Conservation (phyloP, 1,140 invertebrate species). For the Apis mellifera region DNA sequence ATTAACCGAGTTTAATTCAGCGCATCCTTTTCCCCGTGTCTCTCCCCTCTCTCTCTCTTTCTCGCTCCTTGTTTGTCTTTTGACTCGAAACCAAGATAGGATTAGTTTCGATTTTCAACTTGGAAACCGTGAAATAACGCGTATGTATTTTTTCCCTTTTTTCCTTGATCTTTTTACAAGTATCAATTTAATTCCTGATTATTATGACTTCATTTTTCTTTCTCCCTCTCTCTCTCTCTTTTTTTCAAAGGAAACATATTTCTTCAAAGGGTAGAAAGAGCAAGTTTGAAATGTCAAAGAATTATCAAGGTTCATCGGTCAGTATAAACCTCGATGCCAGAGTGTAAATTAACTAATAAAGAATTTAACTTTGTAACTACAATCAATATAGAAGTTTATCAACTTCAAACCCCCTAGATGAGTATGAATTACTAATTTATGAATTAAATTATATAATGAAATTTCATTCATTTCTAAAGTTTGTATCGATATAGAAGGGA, state of each 20-base stretch:
- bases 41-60: not conserved
- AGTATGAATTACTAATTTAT: no score
- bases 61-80: not conserved
- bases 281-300: not conserved
- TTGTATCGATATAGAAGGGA: no score
- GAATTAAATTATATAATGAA: no score
- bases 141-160: no score
- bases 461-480: no score
- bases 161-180: not conserved
- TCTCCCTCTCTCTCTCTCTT: not conserved
- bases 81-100: no score
- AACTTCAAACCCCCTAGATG: no score
- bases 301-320: not conserved
- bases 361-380: not conserved
- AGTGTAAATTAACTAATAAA: not conserved
- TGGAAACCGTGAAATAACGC: not conserved
- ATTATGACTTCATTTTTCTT: not conserved
- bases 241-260: not conserved
- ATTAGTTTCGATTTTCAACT: not conserved
- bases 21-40: not conserved
- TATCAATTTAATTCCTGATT: not conserved
- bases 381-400: not conserved
- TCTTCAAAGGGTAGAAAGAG: not conserved
- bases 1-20: slow-evolving; percentile 4
- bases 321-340: not conserved